Evolutionary conservation across 2,888 invertebrate genomes (phyloP).

Genomic region (Pseudococcus jackbeardsleyi): DNA sequence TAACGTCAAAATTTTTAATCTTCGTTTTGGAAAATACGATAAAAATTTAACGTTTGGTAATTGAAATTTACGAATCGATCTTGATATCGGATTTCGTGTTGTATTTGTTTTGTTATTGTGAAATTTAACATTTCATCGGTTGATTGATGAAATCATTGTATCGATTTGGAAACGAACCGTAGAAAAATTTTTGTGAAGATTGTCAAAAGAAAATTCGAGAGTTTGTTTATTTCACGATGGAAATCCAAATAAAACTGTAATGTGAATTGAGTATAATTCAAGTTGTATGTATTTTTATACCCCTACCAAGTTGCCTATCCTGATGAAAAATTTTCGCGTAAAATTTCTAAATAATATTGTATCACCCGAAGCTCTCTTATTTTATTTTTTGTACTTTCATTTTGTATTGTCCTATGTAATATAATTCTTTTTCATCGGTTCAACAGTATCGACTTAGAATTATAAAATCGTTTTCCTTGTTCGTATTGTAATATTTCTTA

Average conservation of each 20-base stretch:
- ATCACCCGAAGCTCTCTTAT: constrained; percentile 43
- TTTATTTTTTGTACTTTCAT: constrained; percentile 48
- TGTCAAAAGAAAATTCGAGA: background rate
- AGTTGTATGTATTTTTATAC: constrained; percentile 16
- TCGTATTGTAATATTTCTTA: background rate
- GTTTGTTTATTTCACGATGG: background rate
- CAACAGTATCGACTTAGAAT: background rate
- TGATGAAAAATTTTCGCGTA: background rate
- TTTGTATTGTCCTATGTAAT: background rate
- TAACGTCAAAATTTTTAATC: background rate
- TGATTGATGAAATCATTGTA: background rate
- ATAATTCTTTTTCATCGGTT: background rate
- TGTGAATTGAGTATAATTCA: background rate
- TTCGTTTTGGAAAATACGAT: background rate
- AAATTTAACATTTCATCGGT: background rate
- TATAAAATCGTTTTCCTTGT: background rate
- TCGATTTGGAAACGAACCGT: background rate
- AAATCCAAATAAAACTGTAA: background rate
- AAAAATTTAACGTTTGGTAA: background rate
- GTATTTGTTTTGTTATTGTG: constrained; percentile 23
- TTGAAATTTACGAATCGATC: background rate
- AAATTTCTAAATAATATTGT: background rate
- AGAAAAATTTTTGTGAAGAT: background rate
- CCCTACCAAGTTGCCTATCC: background rate
- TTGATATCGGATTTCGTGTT: background rate